These are phyloP conservation scores for Aphodius granarius DNA, from an alignment of 2,888 invertebrate genomes.

Conservation along the genomic window DNA sequence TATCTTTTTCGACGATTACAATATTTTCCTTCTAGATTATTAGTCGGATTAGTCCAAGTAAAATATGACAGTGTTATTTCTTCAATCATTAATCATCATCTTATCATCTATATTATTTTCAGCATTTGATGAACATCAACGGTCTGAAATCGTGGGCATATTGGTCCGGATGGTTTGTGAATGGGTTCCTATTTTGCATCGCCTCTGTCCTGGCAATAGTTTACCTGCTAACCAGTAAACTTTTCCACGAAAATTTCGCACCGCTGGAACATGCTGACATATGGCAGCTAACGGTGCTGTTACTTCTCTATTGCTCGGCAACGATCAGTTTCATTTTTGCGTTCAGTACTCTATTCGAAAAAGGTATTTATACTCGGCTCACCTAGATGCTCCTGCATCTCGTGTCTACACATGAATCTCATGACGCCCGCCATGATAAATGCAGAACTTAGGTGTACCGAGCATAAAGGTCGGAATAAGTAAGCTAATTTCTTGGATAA, in stretches of 20 bases:
- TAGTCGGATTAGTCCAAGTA: too few species aligned
- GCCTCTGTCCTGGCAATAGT: slow-evolving; percentile 63
- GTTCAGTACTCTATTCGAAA: slow-evolving; percentile 75
- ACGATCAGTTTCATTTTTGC: slow-evolving; percentile 77
- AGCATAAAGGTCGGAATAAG: too few species aligned
- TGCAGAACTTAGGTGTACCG: too few species aligned
- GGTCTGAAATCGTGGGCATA: slow-evolving; percentile 82
- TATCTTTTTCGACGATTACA: too few species aligned
- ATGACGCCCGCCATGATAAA: too few species aligned
- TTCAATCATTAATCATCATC: not conserved
- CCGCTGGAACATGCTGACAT: slow-evolving; percentile 71
- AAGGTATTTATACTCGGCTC: slow-evolving; percentile 69
- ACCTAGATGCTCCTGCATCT: too few species aligned
- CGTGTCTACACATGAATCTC: too few species aligned
- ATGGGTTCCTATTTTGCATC: slow-evolving; percentile 69
- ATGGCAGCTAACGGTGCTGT: slow-evolving; percentile 66
- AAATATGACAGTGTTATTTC: too few species aligned
- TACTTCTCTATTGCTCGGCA: slow-evolving; percentile 70
- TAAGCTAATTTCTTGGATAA: too few species aligned
- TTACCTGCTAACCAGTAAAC: slow-evolving; percentile 60
- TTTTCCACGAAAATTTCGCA: slow-evolving; percentile 54
- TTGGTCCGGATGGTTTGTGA: slow-evolving; percentile 85
- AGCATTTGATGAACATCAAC: slow-evolving; percentile 94
- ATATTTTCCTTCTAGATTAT: too few species aligned
- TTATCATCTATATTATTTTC: slow-evolving; percentile 30